Evolutionary conservation across 2,888 invertebrate genomes (phyloP), one percentile per base, ranked within the genome.

Genomic region (Chelonus formosanus): DNA sequence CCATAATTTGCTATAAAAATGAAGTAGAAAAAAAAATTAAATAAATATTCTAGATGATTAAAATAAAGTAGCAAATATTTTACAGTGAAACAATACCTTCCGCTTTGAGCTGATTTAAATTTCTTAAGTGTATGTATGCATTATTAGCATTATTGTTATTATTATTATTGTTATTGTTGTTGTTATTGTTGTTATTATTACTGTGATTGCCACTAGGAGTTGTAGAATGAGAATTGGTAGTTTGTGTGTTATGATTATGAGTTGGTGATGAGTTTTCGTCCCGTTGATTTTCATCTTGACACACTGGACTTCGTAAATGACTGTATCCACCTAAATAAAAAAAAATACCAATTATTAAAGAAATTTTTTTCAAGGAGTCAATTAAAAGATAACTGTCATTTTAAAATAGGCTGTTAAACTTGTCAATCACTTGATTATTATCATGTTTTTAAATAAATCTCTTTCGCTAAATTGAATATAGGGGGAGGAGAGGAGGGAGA

Each of bases 301-400:
- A 87, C 57, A 86, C 85, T 57, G 87, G 86, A 82, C 87, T 87
- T 76, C 87, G 85, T 72, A 87, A 77, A 75, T 87, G 86, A 73
- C 86, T 87, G 79, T 87, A 88, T 68, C 86, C 87, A 72, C 87
- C 88, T 87, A 81, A 1, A 84, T 81, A 69, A 73, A 67, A 52
- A 52, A 59, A 54, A 34, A 63, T 50, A 66, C 4, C 44, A 56
- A 40, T 40, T 47, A 54, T 8, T 48, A 48, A n/a, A 48, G 20
- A 20, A 5, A 48, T 48, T 54, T 44, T 50, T 60, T n/a, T 54
- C 34, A 4, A 56, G 5, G 10, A 34, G 47, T 20, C 20, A 20
- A 20, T 20, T 20, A 20, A 20, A 20, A 20, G 2, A 20, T 20
- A 20, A 20, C 20, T 20, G 20, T 20, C 20, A 20, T 20, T 20